Evolutionary conservation across 2,797 vertebrate species (phyloP), one percentile per base, ranked within the genome.

Genomic region (Denticeps clupeoides): DNA sequence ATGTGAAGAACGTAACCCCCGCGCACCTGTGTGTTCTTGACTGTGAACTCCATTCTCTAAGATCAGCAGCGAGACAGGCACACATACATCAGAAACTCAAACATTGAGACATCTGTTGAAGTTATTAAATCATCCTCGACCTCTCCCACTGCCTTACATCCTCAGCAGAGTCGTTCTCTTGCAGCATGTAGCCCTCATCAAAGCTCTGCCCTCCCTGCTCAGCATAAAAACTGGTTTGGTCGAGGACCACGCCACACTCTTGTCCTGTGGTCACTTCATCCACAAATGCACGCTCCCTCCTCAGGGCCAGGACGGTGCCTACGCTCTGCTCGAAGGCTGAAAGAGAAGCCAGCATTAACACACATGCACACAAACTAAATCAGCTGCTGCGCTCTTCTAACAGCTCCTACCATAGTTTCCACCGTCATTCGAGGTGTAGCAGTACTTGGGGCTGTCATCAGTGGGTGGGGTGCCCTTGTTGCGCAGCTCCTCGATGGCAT

Each of bases 131-230:
- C n/a, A n/a, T n/a, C n/a, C n/a, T n/a, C n/a, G n/a, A n/a, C 16
- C 9, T 15, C n/a, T 13, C 15, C 9, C 41, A 7, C 4, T 4
- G 40, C 28, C 92, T 85, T 69, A 98, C 95, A 8, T 99, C 94
- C 8, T 91, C 93, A 0, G 71, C 61, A 62, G 61, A 49, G 69
- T 92, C 90, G 0, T 97, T 85, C 8, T 88, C 84, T 59, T 85
- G 82, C 7, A 96, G 82, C 73, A 99, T 77, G 81, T 89, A 99
- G 57, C 95, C 94, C 70, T 93, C 87, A 0, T 98, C 94, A 1
- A 82, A 96, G 42, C 85, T 93, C 86, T 98, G 95, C 1, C 94
- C 95, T 1, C 95, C 95, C 78, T 98, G 95, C 75, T 99, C 95
- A 0, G 95, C 94, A 2, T 99, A 99, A 79, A 97, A 99, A 37